Evolutionary conservation across 2,888 invertebrate genomes (phyloP).

Genomic region (Agonopterix alstromeriana): DNA sequence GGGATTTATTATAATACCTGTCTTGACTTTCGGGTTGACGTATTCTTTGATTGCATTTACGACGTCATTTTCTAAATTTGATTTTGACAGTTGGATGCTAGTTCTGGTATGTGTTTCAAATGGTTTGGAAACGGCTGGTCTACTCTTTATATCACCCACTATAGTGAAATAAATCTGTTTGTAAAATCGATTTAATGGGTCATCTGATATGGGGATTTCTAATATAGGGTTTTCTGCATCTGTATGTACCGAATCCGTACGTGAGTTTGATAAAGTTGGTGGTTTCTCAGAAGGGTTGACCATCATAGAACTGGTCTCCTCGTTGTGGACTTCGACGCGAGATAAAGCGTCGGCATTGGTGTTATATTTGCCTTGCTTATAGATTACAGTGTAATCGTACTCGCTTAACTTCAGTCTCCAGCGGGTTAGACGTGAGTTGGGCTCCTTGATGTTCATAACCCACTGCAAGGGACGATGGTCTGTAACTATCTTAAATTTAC

Average conservation of each 20-base stretch:
- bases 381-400: slow-evolving; percentile 8
- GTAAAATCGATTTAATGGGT: slow-evolving; percentile 2
- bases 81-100: neutral
- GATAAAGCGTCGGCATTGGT: neutral
- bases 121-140: neutral
- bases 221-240: slow-evolving; percentile 3
- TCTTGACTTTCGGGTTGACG: neutral
- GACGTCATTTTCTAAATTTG: neutral
- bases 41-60: neutral
- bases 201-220: slow-evolving; percentile 7
- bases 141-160: neutral
- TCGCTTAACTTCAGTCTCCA: slow-evolving; percentile 5
- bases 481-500: neutral
- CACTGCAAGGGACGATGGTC: neutral
- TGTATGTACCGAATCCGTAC: neutral
- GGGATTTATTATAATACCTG: neutral
- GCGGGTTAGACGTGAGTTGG: neutral
- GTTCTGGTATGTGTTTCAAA: neutral
- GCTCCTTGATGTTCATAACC: neutral
- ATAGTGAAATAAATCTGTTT: neutral
- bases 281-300: neutral
- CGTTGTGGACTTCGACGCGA: neutral
- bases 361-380: slow-evolving; percentile 9
- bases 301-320: neutral
- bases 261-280: neutral